Evolutionary conservation across 2,888 invertebrate species (phyloP).

Genomic region (Agrotis ipsilon): DNA sequence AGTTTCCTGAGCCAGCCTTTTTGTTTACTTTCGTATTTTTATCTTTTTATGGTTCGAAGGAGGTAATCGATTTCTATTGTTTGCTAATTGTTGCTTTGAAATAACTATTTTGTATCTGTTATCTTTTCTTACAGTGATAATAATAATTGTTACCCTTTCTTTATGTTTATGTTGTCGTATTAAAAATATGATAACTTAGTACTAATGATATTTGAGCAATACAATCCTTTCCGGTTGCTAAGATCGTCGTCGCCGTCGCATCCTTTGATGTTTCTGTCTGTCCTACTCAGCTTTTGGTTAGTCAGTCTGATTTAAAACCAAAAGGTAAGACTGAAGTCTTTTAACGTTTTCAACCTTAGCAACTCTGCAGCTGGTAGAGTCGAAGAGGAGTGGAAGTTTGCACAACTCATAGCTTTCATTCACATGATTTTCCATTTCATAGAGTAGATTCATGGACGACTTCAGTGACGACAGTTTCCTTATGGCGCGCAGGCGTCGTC

Average conservation of each 20-base stretch:
- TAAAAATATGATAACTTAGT: slow-evolving; percentile 17
- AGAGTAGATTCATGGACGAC: slow-evolving; percentile 14
- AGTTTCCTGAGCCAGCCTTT: slow-evolving; percentile 63
- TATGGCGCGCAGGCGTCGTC: slow-evolving; percentile 51
- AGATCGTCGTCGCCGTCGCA: not conserved
- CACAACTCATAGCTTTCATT: slow-evolving; percentile 5
- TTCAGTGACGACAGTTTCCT: slow-evolving; percentile 42
- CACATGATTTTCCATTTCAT: slow-evolving; percentile 8
- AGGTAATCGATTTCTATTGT: slow-evolving; percentile 61
- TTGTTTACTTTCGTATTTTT: slow-evolving; percentile 53
- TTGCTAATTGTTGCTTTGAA: slow-evolving; percentile 55
- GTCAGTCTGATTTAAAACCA: not conserved
- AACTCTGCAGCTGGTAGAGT: not conserved
- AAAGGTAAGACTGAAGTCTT: not conserved
- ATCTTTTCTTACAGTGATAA: slow-evolving; percentile 7
- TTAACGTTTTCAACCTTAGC: not conserved
- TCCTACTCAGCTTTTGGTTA: not conserved
- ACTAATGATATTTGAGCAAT: not conserved
- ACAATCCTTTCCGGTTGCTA: slow-evolving; percentile 11
- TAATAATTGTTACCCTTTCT: slow-evolving; percentile 20
- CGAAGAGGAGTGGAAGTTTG: not conserved
- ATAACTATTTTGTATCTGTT: slow-evolving; percentile 33
- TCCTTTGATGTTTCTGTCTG: not conserved
- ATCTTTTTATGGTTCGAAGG: slow-evolving; percentile 52
- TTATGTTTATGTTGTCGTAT: slow-evolving; percentile 16